Evolutionary conservation across 2,113 vertebrate species (phyloP), one percentile per base, ranked within the genome.

Genomic region (Heterotilapia buettikoferi): DNA sequence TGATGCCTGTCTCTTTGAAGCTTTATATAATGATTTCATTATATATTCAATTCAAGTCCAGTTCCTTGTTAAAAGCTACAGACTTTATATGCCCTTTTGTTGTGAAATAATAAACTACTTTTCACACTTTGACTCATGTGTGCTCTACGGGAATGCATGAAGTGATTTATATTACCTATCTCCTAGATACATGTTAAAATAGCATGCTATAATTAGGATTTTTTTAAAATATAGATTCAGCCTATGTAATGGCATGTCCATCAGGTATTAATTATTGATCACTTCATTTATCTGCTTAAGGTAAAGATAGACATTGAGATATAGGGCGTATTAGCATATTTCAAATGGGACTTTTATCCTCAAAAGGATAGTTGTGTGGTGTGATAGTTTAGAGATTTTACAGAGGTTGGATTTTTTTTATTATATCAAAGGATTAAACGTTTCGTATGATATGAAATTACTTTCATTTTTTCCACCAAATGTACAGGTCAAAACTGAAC

Each of bases 151-250:
- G 10, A 13, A 76, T 40, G 50, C 40, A 5, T 73, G 6, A 24
- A 61, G 45, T 82, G 59, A 80, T 40, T 56, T 53, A 47, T 66
- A 18, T 52, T 43, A 9, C 2, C 73, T 66, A 36, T 86, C 33
- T 84, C 18, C 83, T 82, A 21, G 82, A 76, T 50, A 50, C 85
- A 89, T 85, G 45, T 68, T 71, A 79, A 86, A 57, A 50, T 85
- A 43, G 8, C 36, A 36, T 36, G 14, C 89, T 93, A 92, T 88
- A 82, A 86, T 92, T 93, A 93, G 88, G 59, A 33, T n/a, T 81
- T 89, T 89, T 93, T 76, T 82, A 5, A 92, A 92, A 91, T 93
- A 93, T 82, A 92, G 93, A 92, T 95, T 87, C 66, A 47, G 56
- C 71, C 86, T 81, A 86, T 88, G 87, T 89, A 92, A 90, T 90